phyloP scores from a whole-genome alignment of 2,113 vertebrate genomes.

The Psilopsiagon aurifrons region DNA sequence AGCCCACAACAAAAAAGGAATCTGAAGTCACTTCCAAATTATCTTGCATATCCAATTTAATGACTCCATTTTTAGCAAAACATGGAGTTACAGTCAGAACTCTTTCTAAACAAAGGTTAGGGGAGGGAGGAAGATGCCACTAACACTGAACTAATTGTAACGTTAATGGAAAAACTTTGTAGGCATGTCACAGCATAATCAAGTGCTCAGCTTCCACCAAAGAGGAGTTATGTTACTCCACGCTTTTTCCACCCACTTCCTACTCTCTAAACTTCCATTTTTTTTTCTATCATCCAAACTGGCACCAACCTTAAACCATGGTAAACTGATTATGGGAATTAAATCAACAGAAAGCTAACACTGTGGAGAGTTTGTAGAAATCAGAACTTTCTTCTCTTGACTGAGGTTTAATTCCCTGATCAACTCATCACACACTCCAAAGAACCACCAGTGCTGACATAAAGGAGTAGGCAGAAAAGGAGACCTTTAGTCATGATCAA shows the following conservation, averaged over 20 bases:
- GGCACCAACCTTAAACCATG: neutral
- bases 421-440: neutral
- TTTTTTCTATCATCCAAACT: neutral
- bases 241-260: neutral
- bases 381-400: neutral
- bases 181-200: neutral
- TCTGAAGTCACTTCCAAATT: neutral
- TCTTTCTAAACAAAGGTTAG: neutral
- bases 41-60: neutral
- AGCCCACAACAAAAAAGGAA: accelerated
- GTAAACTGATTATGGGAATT: neutral
- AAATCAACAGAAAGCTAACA: neutral
- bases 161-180: neutral
- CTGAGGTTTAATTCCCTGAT: neutral
- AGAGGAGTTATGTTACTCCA: neutral
- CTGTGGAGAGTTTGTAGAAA: neutral
- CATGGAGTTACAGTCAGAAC: neutral
- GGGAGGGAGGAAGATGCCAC: neutral
- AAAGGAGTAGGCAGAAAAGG: neutral
- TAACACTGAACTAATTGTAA: neutral
- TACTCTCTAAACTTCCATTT: neutral
- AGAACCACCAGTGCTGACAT: neutral
- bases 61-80: neutral
- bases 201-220: neutral
- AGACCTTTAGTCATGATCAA: neutral